These are phyloP conservation scores for Ceryle rudis DNA, from an alignment of 2,797 vertebrate genomes.

Conservation along the genomic window DNA sequence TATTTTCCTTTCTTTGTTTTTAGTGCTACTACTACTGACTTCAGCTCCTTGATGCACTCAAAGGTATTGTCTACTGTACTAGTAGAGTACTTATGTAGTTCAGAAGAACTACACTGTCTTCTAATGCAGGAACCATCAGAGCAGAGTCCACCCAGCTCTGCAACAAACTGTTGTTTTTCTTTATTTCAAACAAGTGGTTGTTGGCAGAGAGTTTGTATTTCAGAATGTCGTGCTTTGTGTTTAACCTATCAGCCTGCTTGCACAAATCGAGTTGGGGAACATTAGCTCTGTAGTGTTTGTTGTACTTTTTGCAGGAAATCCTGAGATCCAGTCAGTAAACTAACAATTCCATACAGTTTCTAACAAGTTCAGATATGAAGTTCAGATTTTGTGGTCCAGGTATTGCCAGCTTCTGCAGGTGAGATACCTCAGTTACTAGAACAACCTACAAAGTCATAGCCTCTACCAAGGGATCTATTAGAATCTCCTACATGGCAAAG, in stretches of 20 bases:
- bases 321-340: neutral
- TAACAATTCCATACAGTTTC: neutral
- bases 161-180: neutral
- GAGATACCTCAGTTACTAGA: neutral
- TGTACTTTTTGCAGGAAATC: neutral
- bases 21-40: constrained; percentile 76
- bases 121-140: neutral
- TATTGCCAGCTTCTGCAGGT: neutral
- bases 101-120: neutral
- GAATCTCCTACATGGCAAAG: neutral
- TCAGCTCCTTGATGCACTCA: constrained; percentile 76
- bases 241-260: neutral
- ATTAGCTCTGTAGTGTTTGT: neutral
- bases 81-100: no score
- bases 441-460: neutral
- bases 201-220: neutral
- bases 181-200: neutral
- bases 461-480: neutral
- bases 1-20: constrained; percentile 66
- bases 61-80: constrained; percentile 74
- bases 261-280: neutral
- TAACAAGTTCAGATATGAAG: neutral
- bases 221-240: neutral
- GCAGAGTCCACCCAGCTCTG: neutral
- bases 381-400: neutral